Conservation (phyloP, 1,140 invertebrate genomes). For the Drosophila gunungcola region DNA sequence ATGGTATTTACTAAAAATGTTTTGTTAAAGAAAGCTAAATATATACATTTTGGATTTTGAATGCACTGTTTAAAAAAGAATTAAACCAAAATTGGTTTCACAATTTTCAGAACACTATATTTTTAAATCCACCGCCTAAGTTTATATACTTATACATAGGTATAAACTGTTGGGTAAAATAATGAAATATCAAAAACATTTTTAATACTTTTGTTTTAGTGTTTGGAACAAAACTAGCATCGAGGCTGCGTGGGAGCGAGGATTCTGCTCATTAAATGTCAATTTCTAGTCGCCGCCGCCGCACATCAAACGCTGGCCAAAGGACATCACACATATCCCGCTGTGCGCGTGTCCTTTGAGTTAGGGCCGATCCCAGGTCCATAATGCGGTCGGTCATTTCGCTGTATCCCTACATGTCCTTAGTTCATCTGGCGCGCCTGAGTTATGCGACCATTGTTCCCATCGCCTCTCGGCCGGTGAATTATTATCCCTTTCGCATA, state of each 20-base stretch:
- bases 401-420: conserved; percentile 14
- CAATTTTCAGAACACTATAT: too few species aligned
- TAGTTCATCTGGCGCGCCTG: conserved; percentile 52
- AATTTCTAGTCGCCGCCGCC: conserved; percentile 38
- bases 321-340: conserved; percentile 41
- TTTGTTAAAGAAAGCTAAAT: too few species aligned
- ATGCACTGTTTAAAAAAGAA: too few species aligned
- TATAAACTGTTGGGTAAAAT: too few species aligned
- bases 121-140: too few species aligned
- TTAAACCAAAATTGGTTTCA: too few species aligned
- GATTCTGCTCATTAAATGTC: conserved; percentile 51
- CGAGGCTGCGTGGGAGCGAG: conserved; percentile 15
- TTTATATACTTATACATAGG: too few species aligned
- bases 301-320: conserved; percentile 44
- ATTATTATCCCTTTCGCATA: conserved; percentile 64
- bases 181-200: too few species aligned
- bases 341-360: conserved; percentile 56
- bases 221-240: conserved; percentile 11
- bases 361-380: conserved; percentile 30
- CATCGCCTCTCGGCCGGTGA: conserved; percentile 44
- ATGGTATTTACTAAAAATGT: neutral
- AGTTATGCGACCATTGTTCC: conserved; percentile 38
- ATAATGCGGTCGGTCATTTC: conserved; percentile 35
- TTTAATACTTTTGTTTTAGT: conserved; percentile 20
- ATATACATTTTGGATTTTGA: too few species aligned